Percentiles rank a stretch among this genome's conserved stretches.
These are phyloP conservation scores for Synergus umbraculus DNA, from an alignment of 2,888 invertebrate genomes.

Conservation along the genomic window DNA sequence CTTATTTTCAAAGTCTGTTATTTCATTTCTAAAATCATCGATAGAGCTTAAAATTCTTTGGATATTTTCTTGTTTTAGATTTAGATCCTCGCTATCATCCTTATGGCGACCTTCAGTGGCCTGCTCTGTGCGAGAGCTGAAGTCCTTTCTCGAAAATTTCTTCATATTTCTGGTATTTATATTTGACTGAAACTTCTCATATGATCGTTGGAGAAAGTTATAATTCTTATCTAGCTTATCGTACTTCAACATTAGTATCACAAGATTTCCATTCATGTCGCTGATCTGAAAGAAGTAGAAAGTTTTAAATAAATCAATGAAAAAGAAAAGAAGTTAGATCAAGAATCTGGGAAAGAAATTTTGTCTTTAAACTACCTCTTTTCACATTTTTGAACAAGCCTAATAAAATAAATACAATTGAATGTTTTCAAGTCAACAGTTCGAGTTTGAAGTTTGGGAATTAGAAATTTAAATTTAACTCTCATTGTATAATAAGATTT, in stretches of 20 bases:
- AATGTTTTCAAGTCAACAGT: too few species aligned
- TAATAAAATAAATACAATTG: too few species aligned
- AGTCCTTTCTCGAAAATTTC: neutral
- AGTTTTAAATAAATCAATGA: neutral
- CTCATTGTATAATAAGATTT: neutral
- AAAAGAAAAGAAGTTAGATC: too few species aligned
- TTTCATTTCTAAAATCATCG: conserved; percentile 23
- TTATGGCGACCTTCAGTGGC: neutral
- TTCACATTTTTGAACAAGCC: too few species aligned
- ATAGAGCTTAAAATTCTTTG: neutral
- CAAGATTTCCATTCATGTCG: conserved; percentile 63
- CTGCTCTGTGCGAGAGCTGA: neutral
- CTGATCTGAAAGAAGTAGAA: conserved; percentile 62
- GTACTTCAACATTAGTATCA: conserved; percentile 64
- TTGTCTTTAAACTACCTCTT: too few species aligned
- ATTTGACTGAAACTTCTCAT: conserved; percentile 3
- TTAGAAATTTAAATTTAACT: neutral
- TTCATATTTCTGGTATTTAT: neutral
- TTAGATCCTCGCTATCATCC: neutral
- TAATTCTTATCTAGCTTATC: conserved; percentile 63
- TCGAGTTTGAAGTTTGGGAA: neutral
- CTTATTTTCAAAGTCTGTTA: neutral
- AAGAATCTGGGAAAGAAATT: too few species aligned
- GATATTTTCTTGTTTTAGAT: neutral
- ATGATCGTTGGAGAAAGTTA: conserved; percentile 51